A percentile compares a stretch with the other conserved stretches of the same genome.
Conservation (phyloP, 2,797 vertebrate species). For the Naso thynnoides region DNA sequence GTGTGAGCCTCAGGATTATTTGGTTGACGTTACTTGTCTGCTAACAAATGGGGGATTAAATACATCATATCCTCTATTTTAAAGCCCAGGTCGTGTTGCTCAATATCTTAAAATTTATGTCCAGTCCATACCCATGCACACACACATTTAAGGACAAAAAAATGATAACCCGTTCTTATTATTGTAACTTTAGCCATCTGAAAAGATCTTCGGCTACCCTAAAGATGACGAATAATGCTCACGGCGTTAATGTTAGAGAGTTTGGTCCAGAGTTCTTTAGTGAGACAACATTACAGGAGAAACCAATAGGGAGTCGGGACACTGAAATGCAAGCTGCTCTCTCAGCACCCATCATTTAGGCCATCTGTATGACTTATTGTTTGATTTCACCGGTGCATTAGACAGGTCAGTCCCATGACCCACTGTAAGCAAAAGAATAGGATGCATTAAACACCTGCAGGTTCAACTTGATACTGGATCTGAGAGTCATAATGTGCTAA, state of each 20-base stretch:
- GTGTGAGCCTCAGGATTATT: conserved; percentile 8
- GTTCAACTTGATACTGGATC: background rate
- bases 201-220: no score
- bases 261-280: background rate
- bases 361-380: conserved; percentile 3
- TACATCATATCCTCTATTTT: background rate
- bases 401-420: background rate
- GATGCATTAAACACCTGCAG: background rate
- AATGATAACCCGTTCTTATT: background rate
- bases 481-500: background rate
- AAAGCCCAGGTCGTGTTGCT: background rate
- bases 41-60: background rate
- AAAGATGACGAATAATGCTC: no score
- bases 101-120: background rate
- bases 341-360: conserved; percentile 18
- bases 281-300: background rate
- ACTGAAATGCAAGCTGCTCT: conserved; percentile 5
- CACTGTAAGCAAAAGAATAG: conserved; percentile 4
- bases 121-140: background rate
- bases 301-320: background rate
- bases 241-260: background rate
- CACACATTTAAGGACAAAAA: background rate
- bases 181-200: background rate
- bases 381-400: conserved; percentile 5
- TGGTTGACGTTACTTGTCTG: background rate